A percentile compares a stretch with the other conserved stretches of the same genome.
Evolutionary conservation across 2,113 vertebrate genomes (phyloP).

Genomic region (Fulica atra): DNA sequence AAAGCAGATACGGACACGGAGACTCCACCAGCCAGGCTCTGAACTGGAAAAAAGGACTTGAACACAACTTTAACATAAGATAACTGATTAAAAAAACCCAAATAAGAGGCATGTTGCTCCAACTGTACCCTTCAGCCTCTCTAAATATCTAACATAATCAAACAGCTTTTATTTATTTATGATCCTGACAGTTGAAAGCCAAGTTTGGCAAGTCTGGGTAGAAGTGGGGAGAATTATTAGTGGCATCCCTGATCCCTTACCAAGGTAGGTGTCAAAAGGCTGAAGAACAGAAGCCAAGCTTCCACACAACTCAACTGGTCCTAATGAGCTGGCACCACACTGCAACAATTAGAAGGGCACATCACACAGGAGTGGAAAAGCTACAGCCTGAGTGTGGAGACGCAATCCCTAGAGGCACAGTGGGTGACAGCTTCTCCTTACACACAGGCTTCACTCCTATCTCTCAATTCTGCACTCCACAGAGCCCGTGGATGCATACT

Average conservation of each 20-base stretch:
- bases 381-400: not conserved
- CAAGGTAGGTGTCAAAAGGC: not conserved
- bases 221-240: not conserved
- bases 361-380: not conserved
- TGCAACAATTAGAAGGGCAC: not conserved
- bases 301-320: not conserved
- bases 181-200: not conserved
- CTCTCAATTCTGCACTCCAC: not conserved
- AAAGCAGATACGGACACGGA: not conserved
- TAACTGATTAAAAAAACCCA: not conserved
- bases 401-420: not conserved
- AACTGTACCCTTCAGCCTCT: not conserved
- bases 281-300: not conserved
- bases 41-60: not conserved
- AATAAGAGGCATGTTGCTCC: not conserved
- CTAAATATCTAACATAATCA: not conserved
- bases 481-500: accelerated
- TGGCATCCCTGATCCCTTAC: not conserved
- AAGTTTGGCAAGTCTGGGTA: not conserved
- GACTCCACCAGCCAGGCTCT: not conserved
- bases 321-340: not conserved
- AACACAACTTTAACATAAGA: not conserved
- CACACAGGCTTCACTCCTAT: accelerated
- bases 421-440: not conserved
- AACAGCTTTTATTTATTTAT: not conserved